Conservation (phyloP, 2,797 vertebrate genomes). For the Cichlasoma orientale region DNA sequence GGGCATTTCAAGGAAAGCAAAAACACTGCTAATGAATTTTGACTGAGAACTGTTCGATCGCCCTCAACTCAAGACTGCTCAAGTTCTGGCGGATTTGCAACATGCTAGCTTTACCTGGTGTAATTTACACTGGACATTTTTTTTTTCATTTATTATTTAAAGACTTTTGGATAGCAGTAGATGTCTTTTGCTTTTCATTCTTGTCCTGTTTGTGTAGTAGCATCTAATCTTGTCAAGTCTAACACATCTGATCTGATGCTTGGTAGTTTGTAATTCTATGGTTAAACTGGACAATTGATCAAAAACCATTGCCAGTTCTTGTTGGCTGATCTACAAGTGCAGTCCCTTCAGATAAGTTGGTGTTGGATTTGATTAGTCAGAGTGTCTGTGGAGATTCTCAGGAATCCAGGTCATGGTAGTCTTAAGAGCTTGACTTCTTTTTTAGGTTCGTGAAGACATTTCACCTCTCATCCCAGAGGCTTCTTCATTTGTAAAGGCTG, state of each 20-base stretch:
- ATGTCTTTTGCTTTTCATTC: background rate
- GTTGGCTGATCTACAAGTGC: background rate
- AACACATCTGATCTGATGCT: accelerated
- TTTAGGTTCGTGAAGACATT: background rate
- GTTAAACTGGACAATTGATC: background rate
- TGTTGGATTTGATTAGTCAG: background rate
- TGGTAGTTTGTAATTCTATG: background rate
- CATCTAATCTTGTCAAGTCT: background rate
- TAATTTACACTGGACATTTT: background rate
- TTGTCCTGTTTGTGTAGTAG: background rate
- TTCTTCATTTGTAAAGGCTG: background rate
- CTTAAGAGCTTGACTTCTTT: background rate
- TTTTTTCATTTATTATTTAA: background rate
- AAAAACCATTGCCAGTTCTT: background rate
- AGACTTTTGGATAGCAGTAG: background rate
- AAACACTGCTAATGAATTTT: no score
- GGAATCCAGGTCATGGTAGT: background rate
- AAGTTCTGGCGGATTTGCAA: background rate
- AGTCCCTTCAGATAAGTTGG: background rate
- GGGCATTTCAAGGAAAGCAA: background rate
- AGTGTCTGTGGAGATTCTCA: background rate
- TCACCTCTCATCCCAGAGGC: background rate
- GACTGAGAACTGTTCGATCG: background rate
- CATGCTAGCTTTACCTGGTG: accelerated
- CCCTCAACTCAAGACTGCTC: background rate